These are phyloP conservation scores for Leguminivora glycinivorella DNA, from an alignment of 1,140 invertebrate species.

Conservation along the genomic window DNA sequence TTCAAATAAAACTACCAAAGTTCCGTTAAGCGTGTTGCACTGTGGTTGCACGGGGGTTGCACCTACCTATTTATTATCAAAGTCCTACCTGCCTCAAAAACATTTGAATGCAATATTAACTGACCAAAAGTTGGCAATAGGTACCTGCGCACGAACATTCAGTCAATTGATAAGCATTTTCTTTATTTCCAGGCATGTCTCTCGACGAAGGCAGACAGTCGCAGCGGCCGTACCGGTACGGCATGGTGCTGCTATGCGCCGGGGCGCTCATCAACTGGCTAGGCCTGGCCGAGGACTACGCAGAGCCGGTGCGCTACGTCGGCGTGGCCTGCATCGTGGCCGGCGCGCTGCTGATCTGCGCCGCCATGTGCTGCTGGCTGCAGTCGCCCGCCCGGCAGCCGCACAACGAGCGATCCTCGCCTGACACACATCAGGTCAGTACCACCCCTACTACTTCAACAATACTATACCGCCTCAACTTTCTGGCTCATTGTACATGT, in stretches of 20 bases:
- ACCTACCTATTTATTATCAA: no score
- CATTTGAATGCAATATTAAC: no score
- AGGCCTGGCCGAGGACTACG: slow-evolving; percentile 85
- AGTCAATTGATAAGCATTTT: slow-evolving; percentile 24
- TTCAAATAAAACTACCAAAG: no score
- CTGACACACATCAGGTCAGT: slow-evolving; percentile 74
- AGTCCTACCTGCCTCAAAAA: no score
- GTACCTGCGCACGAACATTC: no score
- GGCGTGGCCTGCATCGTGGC: slow-evolving; percentile 87
- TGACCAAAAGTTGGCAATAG: no score
- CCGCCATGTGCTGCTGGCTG: slow-evolving; percentile 89
- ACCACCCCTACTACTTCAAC: background rate
- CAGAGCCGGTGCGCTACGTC: slow-evolving; percentile 85
- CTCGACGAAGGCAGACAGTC: slow-evolving; percentile 82
- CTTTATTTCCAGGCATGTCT: slow-evolving; percentile 81
- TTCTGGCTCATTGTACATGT: no score
- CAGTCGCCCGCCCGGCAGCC: slow-evolving; percentile 80
- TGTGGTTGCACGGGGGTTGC: no score
- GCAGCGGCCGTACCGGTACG: slow-evolving; percentile 85
- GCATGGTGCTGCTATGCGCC: slow-evolving; percentile 86
- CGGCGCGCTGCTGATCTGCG: slow-evolving; percentile 86
- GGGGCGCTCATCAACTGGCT: slow-evolving; percentile 89
- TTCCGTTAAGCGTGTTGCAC: no score
- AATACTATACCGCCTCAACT: no score
- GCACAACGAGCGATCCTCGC: slow-evolving; percentile 64